Evolutionary conservation across 2,113 vertebrate species (phyloP).

Genomic region (Channa maculata): DNA sequence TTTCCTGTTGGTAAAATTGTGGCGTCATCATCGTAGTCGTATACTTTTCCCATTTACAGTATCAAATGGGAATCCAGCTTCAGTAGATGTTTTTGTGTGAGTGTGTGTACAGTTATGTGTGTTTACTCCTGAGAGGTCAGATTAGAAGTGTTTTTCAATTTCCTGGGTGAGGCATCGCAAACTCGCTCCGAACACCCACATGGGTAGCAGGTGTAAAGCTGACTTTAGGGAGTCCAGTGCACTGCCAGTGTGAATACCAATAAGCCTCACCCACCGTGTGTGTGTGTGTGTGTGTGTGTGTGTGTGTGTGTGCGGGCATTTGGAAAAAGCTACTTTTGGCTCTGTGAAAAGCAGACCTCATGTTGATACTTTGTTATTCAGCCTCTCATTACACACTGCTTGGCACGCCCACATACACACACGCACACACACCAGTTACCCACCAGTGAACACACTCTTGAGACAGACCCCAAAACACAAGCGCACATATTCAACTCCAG

Average conservation of each 20-base stretch:
- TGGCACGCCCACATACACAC: background rate
- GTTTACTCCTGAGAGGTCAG: conserved; percentile 19
- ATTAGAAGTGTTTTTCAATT: conserved; percentile 59
- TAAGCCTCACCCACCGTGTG: conserved; percentile 15
- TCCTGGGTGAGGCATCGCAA: conserved; percentile 51
- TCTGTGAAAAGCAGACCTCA: conserved; percentile 27
- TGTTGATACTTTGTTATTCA: conserved; percentile 48
- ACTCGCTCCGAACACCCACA: conserved; percentile 45
- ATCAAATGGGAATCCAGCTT: conserved; percentile 10
- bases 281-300: background rate
- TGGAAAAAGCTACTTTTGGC: conserved; percentile 16
- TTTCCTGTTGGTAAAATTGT: background rate
- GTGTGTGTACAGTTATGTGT: conserved; percentile 4
- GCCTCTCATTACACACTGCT: conserved; percentile 35
- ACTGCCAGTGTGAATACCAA: conserved; percentile 50
- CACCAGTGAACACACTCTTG: background rate
- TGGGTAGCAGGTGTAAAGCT: conserved; percentile 46
- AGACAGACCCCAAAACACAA: conserved; percentile 18
- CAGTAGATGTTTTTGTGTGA: background rate
- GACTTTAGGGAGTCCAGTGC: conserved; percentile 39
- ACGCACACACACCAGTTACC: conserved; percentile 1
- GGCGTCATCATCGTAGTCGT: background rate
- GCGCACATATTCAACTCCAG: conserved; percentile 7
- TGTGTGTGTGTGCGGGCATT: background rate
- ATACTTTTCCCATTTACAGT: background rate